Evolutionary conservation across 2,113 vertebrate genomes (phyloP), one percentile per base, ranked within the genome.

Genomic region (Corynorhinus townsendii): DNA sequence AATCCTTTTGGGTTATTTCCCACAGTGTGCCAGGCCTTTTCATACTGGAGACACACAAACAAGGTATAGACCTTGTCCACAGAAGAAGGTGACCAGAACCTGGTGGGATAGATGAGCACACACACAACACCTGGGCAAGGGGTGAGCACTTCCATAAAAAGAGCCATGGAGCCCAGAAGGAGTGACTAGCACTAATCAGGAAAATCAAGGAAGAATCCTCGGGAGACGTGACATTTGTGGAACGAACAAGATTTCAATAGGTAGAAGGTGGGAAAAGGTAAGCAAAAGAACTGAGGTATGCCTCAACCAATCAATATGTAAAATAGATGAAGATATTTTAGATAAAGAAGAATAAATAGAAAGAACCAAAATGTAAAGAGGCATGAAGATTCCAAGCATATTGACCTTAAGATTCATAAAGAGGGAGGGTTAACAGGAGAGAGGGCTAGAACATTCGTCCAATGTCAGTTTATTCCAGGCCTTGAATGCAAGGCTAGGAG

Each of bases 1-100:
- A 84, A 86, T 69, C n/a, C 17, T 89, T 79, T 85, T 72, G n/a
- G 43, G 43, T 91, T 76, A 49, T 72, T 94, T 80, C 35, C 64
- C 38, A 45, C 40, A 7, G 11, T 38, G 49, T 10, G 14, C 59
- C 76, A 49, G 87, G 76, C 38, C 71, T 91, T 89, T 35, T 66
- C 86, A 56, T 7, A 59, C 80, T 69, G 47, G 72, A 93, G 68
- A 87, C 45, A 15, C 68, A 40, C 17, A 71, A 64, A 62, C 35
- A 43, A 7, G 24, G 22, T 38, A 49, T 6, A 11, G 81, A 7
- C 26, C 35, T 79, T 73, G 89, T 38, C 54, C 68, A 28, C 52
- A 85, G 7, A 33, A 96, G 72, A 79, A 85, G 52, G 33, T 0
- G 0, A 75, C 64, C 49, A 26, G 81, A 71, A 35, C 22, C 45